Evolutionary conservation across 2,113 vertebrate species (phyloP), one percentile per base, ranked within the genome.

Genomic region (Meriones unguiculatus): DNA sequence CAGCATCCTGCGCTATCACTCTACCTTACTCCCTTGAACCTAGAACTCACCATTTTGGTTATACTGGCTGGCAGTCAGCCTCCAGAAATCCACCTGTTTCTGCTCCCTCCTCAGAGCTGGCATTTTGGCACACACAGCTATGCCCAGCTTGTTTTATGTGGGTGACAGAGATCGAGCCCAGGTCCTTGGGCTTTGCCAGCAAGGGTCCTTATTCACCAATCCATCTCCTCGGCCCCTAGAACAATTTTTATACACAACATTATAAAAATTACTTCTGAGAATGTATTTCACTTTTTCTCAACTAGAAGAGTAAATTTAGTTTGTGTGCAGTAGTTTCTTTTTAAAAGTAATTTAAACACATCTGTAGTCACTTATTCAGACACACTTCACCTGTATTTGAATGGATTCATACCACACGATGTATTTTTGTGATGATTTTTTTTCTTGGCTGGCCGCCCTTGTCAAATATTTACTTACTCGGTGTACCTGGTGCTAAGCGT

Each of bases 251-350:
- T 93, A 41, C 35, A 14, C 17, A 93, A 32, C 18, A 64, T 81
- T 62, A 59, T 54, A 64, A 67, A 17, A 86, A 57, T n/a, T 67
- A 80, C 80, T 95, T 80, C 72, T 75, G 50, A 75, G 52, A 64
- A 30, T 88, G 25, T 30, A 52, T 67, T 65, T 94, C 41, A 35
- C 38, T 80, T 86, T 50, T 72, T 81, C 86, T 95, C 67, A 88
- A 65, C 28, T n/a, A 64, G 70, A 8, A 70, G 41, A 72, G 4
- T 54, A n/a, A 41, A 50, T 46, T 87, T 93, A 82, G 82, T 93
- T 88, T 88, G 24, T 70, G 5, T 76, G 69, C 35, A 67, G 18
- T 35, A 28, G 20, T 77, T 38, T 41, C 13, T 75, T 65, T 85
- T 84, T 80, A 35, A 52, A 41, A 94, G 15, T 32, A 81, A 41